These are phyloP conservation scores for Pasiphila rectangulata DNA, from an alignment of 2,888 invertebrate genomes.

Conservation along the genomic window DNA sequence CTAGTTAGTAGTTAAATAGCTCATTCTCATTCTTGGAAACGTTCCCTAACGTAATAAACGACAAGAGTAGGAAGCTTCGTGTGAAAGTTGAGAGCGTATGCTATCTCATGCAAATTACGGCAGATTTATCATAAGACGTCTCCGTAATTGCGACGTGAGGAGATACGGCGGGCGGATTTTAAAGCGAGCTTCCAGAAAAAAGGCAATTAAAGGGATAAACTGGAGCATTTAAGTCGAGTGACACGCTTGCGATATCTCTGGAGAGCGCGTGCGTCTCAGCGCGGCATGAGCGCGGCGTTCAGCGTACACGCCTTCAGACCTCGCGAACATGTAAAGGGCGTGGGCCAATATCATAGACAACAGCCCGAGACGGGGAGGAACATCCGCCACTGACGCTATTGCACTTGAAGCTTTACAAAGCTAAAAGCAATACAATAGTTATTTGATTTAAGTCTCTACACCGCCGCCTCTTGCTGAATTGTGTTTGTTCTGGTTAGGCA, in stretches of 20 bases:
- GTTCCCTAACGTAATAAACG: constrained; percentile 78
- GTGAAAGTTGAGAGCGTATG: constrained; percentile 81
- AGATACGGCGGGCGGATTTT: constrained; percentile 75
- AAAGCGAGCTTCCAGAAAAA: constrained; percentile 76
- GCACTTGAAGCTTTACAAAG: constrained; percentile 80
- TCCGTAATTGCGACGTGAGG: constrained; percentile 80
- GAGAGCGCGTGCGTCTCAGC: constrained; percentile 39
- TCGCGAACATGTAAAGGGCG: constrained; percentile 78
- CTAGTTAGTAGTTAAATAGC: constrained; percentile 76
- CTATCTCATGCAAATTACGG: constrained; percentile 81
- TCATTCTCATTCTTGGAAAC: constrained; percentile 78
- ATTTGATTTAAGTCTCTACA: constrained; percentile 80
- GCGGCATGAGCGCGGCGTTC: constrained; percentile 38
- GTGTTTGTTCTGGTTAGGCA: constrained; percentile 79
- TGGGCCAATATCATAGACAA: constrained; percentile 80
- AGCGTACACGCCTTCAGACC: constrained; percentile 58
- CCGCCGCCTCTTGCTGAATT: constrained; percentile 74
- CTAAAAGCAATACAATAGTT: constrained; percentile 81
- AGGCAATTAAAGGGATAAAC: constrained; percentile 80
- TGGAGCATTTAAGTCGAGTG: constrained; percentile 73
- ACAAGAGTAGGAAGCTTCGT: constrained; percentile 76
- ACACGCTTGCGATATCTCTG: constrained; percentile 68
- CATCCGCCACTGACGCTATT: constrained; percentile 77
- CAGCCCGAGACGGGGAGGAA: constrained; percentile 71
- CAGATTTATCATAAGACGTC: constrained; percentile 81